Evolutionary conservation across 2,113 vertebrate species (phyloP).

Genomic region (Pao palembangensis): DNA sequence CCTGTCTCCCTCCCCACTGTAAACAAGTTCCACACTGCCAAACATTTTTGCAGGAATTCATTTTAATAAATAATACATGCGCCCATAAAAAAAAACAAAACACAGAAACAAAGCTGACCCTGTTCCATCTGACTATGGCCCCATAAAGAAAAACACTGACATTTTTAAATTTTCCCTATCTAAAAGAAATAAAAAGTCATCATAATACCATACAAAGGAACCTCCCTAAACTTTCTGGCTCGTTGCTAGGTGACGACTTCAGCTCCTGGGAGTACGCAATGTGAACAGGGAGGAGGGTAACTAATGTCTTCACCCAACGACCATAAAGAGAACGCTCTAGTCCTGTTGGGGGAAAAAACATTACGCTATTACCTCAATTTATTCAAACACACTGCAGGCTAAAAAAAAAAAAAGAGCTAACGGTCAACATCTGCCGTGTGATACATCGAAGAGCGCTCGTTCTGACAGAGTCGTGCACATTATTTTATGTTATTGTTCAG

Average conservation of each 20-base stretch:
- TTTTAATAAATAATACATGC: constrained; percentile 50
- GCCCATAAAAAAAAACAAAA: constrained; percentile 20
- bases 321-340: constrained; percentile 79
- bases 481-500: neutral
- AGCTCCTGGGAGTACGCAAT: constrained; percentile 73
- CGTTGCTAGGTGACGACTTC: constrained; percentile 71
- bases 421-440: constrained; percentile 53
- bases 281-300: constrained; percentile 65
- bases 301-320: constrained; percentile 82
- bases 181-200: no score
- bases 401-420: constrained; percentile 52
- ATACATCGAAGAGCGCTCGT: constrained; percentile 18
- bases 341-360: constrained; percentile 55
- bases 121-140: constrained; percentile 4
- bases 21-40: constrained; percentile 69
- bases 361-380: constrained; percentile 57
- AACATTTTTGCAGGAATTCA: constrained; percentile 56
- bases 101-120: neutral
- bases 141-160: constrained; percentile 14
- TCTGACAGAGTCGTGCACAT: constrained; percentile 1
- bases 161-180: constrained; percentile 5
- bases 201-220: constrained; percentile 48
- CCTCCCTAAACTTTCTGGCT: constrained; percentile 50
- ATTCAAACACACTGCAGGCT: constrained; percentile 49
- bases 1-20: constrained; percentile 51